phyloP scores from a whole-genome alignment of 2,888 invertebrate genomes.

The Pollenia labialis region DNA sequence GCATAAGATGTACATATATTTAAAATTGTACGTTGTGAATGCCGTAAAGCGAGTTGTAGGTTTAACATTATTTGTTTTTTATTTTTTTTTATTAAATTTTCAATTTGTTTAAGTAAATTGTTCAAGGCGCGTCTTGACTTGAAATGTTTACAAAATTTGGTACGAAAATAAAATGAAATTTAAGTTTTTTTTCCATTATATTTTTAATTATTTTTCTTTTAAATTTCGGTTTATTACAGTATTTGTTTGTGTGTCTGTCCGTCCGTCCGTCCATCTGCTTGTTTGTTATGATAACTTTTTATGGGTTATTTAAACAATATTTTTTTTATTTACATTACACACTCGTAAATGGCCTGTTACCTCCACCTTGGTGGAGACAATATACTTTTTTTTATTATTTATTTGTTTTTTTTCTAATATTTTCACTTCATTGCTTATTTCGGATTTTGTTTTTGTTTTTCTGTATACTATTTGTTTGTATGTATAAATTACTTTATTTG shows the following conservation, averaged over 20 bases:
- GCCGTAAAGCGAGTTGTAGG: conserved; percentile 10
- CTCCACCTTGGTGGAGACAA: conserved; percentile 45
- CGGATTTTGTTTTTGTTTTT: neutral
- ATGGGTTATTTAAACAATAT: conserved; percentile 66
- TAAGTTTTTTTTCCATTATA: conserved; percentile 43
- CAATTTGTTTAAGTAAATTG: conserved; percentile 65
- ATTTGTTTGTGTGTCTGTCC: neutral
- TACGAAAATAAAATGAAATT: conserved; percentile 68
- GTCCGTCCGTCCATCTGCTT: conserved; percentile 13
- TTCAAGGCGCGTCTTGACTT: conserved; percentile 71
- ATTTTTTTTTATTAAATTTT: conserved; percentile 50
- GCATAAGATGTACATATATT: neutral
- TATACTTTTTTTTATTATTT: conserved; percentile 20
- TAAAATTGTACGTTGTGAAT: neutral
- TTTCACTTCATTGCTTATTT: conserved; percentile 26
- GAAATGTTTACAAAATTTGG: conserved; percentile 64
- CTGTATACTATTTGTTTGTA: neutral
- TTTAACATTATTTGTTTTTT: neutral
- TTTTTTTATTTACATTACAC: conserved; percentile 48
- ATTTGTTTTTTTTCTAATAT: conserved; percentile 11
- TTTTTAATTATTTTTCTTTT: conserved; percentile 16
- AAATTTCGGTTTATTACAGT: conserved; percentile 37
- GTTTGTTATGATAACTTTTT: conserved; percentile 67
- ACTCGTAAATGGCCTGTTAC: conserved; percentile 56
- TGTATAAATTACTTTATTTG: conserved; percentile 36